phyloP scores from a whole-genome alignment of 2,797 vertebrate species.

The Anableps anableps region DNA sequence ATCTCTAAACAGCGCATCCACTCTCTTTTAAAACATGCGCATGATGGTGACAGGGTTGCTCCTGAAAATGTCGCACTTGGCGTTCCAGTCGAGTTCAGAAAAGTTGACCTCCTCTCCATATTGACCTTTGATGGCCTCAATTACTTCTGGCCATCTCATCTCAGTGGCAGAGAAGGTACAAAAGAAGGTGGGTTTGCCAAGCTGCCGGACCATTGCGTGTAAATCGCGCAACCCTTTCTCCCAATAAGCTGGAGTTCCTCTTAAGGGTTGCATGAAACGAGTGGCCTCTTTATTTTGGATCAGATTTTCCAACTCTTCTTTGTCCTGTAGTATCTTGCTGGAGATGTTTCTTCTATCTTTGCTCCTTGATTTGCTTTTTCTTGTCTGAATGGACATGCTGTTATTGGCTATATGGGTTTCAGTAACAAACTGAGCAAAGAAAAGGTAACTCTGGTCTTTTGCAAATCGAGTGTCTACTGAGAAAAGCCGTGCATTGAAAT shows the following conservation, averaged over 20 bases:
- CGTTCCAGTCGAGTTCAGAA: not conserved
- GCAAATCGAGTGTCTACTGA: not conserved
- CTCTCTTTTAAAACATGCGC: not conserved
- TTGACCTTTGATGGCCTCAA: not conserved
- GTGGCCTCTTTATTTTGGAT: too few relatives aligned
- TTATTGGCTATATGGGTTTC: not conserved
- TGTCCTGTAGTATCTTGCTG: too few relatives aligned
- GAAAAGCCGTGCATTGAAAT: not conserved
- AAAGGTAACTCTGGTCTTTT: not conserved
- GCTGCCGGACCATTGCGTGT: too few relatives aligned
- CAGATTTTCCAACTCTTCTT: too few relatives aligned
- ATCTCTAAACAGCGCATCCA: not conserved
- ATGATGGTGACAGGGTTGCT: slow-evolving; percentile 3
- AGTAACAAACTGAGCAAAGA: slow-evolving; percentile 3
- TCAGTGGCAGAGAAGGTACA: not conserved
- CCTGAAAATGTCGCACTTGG: slow-evolving; percentile 6
- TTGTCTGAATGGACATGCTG: not conserved
- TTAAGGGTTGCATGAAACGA: too few relatives aligned
- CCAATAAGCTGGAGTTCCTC: too few relatives aligned
- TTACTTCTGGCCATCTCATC: slow-evolving; percentile 8
- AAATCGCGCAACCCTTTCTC: too few relatives aligned
- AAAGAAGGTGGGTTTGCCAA: not conserved
- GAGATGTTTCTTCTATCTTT: not conserved
- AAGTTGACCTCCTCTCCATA: not conserved
- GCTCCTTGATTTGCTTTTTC: not conserved